These are phyloP conservation scores for Paramormyrops hopkinsi DNA, from an alignment of 2,797 vertebrate species.

Conservation along the genomic window DNA sequence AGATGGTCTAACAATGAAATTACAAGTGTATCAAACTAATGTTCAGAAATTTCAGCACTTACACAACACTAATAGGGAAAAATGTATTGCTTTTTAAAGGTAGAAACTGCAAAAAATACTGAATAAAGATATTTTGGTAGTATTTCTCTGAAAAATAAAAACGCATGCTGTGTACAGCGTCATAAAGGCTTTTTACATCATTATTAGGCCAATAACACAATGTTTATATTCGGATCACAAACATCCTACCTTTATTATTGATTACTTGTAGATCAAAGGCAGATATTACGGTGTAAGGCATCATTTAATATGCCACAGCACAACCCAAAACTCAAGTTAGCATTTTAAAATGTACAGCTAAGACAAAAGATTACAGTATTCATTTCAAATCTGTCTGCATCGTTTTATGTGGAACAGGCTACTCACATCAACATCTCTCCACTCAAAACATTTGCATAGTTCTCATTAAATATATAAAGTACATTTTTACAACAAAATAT, in stretches of 20 bases:
- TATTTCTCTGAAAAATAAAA: background rate
- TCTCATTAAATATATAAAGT: background rate
- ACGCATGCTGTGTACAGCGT: background rate
- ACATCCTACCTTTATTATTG: background rate
- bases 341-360: background rate
- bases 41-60: background rate
- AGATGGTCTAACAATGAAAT: background rate
- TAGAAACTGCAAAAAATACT: background rate
- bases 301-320: background rate
- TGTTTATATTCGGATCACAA: background rate
- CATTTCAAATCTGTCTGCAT: background rate
- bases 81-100: background rate
- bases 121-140: background rate
- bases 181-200: background rate
- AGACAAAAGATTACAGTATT: background rate
- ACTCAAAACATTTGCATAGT: background rate
- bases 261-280: background rate
- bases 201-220: background rate
- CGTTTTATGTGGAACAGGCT: background rate
- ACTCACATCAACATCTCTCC: background rate
- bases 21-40: background rate
- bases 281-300: background rate
- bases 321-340: background rate
- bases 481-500: background rate
- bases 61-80: background rate